Evolutionary conservation across 2,888 invertebrate genomes (phyloP).

Genomic region (Rotaria macrura): DNA sequence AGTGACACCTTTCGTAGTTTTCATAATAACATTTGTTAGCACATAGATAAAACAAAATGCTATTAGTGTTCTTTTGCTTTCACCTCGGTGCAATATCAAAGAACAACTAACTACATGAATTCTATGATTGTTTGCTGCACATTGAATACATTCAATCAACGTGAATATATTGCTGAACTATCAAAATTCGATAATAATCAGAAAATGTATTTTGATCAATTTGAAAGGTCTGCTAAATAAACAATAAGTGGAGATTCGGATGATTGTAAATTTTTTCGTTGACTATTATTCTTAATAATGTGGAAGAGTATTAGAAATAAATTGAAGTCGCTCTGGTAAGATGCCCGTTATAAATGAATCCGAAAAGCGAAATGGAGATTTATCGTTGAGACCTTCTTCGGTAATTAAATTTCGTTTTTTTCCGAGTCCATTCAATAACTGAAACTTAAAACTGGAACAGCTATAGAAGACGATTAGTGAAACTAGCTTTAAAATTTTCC

Average conservation of each 20-base stretch:
- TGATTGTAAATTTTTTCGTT: not conserved
- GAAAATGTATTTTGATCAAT: not conserved
- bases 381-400: not conserved
- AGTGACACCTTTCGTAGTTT: too few species aligned
- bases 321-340: not conserved
- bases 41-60: too few species aligned
- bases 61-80: too few species aligned
- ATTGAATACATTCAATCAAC: not conserved
- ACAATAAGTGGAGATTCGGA: not conserved
- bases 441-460: too few species aligned
- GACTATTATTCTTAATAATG: not conserved
- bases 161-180: not conserved
- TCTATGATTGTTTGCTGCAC: not conserved
- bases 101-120: not conserved
- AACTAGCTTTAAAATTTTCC: too few species aligned
- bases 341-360: not conserved
- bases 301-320: not conserved
- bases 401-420: not conserved
- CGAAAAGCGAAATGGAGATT: not conserved
- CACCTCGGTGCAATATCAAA: too few species aligned
- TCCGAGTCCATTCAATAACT: not conserved
- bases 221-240: not conserved
- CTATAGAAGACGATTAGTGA: too few species aligned
- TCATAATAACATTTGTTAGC: too few species aligned
- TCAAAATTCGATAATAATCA: constrained; percentile 9